Evolutionary conservation across 2,113 vertebrate genomes (phyloP), one percentile per base, ranked within the genome.

Genomic region (western clawed frog (Xenopus tropicalis)): DNA sequence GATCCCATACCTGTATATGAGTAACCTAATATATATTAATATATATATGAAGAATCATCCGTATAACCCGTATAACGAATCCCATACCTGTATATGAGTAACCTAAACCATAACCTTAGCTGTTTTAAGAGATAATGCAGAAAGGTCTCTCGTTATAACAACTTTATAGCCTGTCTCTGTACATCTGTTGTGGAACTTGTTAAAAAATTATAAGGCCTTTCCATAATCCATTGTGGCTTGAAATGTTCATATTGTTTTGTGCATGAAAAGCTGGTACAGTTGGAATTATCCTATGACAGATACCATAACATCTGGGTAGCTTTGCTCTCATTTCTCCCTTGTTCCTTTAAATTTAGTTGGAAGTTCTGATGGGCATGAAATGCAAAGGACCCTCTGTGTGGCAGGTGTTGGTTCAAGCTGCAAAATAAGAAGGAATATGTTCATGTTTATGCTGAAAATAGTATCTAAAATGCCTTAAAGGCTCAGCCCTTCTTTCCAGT

Each of bases 281-380:
- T 82, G 88, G 87, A 89, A 90, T 88, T 90, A 88, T 84, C 85
- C 37, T 87, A 82, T 73, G 87, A 85, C 93, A 94, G 90, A 94
- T 94, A 83, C 81, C 84, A 80, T 83, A 91, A 93, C 95, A 96
- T 96, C 95, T 97, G 95, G 90, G 91, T 82, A 84, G 85, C 81
- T 89, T 86, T 89, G 90, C 88, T 91, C 85, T 86, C 77, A 80
- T 80, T 78, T 92, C 88, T 90, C 86, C 87, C 86, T 88, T 91
- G 91, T 90, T 95, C 90, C 88, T 92, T 93, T 91, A 89, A 83
- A 94, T 96, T 93, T 94, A 89, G 85, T 72, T 78, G 80, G 80
- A 83, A 88, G 85, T 89, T 93, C 83, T 93, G 93, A 96, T 89
- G 91, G 89, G 84, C 89, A 93, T 87, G 85, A 94, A 93, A 90